Conservation (phyloP, 2,888 invertebrate species). For the Epicampocera succincta region DNA sequence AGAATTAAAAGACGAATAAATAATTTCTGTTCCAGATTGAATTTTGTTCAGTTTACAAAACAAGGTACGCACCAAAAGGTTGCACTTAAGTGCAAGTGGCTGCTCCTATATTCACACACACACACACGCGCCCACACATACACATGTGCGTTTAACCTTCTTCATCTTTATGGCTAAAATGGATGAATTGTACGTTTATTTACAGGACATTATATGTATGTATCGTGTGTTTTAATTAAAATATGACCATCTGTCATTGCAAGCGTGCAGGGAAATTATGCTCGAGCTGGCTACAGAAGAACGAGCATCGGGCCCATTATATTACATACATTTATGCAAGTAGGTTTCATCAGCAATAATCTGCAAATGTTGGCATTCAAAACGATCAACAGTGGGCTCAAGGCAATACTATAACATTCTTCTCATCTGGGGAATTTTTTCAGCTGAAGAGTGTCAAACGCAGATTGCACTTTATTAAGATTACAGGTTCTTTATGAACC, state of each 20-base stretch:
- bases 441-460: not conserved
- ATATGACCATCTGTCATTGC: slow-evolving; percentile 53
- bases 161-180: slow-evolving; percentile 18
- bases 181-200: slow-evolving; percentile 60
- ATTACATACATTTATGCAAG: not conserved
- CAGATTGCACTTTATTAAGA: not conserved
- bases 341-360: slow-evolving; percentile 29
- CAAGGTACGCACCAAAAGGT: slow-evolving; percentile 2
- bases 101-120: not conserved
- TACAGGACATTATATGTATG: slow-evolving; percentile 55
- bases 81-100: slow-evolving; percentile 1
- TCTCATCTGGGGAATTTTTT: too few relatives aligned
- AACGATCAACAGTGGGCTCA: slow-evolving; percentile 8
- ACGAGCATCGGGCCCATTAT: slow-evolving; percentile 10
- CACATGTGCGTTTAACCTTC: not conserved
- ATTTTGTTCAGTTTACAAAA: slow-evolving; percentile 4
- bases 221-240: slow-evolving; percentile 62
- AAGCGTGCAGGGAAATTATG: slow-evolving; percentile 6
- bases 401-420: too few relatives aligned
- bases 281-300: slow-evolving; percentile 13
- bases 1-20: not conserved
- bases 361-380: slow-evolving; percentile 24
- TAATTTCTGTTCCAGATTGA: slow-evolving; percentile 24
- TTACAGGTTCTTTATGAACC: too few relatives aligned
- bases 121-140: not conserved